These are phyloP conservation scores for Ceratina japonica DNA, from an alignment of 1,140 invertebrate genomes.

Conservation along the genomic window DNA sequence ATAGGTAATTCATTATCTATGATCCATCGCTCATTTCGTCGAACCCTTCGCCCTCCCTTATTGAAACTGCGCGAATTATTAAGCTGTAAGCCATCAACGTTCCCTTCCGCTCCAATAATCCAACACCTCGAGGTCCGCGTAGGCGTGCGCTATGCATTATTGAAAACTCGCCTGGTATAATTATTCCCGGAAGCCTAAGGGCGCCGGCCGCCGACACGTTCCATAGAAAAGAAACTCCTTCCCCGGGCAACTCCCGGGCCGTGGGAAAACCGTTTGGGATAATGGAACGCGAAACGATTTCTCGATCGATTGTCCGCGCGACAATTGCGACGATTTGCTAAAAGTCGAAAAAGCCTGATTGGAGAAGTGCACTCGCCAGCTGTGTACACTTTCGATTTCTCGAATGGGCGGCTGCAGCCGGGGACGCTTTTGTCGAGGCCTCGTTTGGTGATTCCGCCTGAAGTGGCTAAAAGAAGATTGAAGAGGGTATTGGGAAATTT, in stretches of 20 bases:
- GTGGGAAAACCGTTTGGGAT: conserved; percentile 41
- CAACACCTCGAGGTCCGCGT: conserved; percentile 14
- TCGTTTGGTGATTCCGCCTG: not conserved
- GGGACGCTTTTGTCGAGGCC: not conserved
- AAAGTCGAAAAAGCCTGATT: conserved; percentile 5
- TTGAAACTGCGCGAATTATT: conserved; percentile 17
- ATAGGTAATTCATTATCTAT: not conserved
- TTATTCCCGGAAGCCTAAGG: conserved; percentile 36
- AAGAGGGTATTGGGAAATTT: too few relatives aligned
- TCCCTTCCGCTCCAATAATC: conserved; percentile 29
- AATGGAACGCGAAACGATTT: conserved; percentile 60
- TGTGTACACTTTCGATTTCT: conserved; percentile 25
- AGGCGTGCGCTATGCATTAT: conserved; percentile 62
- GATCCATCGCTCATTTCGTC: too few relatives aligned
- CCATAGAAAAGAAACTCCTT: not conserved
- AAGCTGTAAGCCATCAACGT: conserved; percentile 22
- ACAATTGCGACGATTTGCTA: not conserved
- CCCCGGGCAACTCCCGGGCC: too few relatives aligned
- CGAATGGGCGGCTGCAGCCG: not conserved
- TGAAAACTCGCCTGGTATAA: conserved; percentile 56
- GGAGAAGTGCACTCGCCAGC: conserved; percentile 33
- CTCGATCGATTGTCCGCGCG: conserved; percentile 16
- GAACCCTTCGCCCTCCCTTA: not conserved
- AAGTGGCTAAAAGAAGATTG: too few relatives aligned
- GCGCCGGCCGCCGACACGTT: too few relatives aligned